Evolutionary conservation across 2,113 vertebrate species (phyloP).

Genomic region (Mormyrus lacerda): DNA sequence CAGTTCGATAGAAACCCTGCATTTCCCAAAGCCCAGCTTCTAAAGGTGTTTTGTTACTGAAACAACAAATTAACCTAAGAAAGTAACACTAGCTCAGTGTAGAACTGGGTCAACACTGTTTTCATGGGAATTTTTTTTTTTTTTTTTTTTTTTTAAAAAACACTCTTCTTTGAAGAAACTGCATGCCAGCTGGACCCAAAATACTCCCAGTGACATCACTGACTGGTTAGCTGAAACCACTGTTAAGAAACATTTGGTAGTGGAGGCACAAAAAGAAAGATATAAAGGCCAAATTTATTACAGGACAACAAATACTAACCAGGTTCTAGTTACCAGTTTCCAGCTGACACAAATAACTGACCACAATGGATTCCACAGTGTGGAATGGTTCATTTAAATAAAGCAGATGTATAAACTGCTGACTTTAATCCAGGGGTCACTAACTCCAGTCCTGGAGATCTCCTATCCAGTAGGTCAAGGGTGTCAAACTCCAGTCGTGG

Average conservation of each 20-base stretch:
- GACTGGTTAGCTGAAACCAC: background rate
- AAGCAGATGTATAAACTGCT: background rate
- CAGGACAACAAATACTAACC: background rate
- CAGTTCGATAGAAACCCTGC: background rate
- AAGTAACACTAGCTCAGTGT: slow-evolving; percentile 2
- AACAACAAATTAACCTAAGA: background rate
- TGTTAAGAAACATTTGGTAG: background rate
- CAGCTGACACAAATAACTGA: background rate
- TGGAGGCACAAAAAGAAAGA: background rate
- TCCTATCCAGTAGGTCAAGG: too few species aligned
- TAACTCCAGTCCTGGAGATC: background rate
- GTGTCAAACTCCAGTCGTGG: too few species aligned
- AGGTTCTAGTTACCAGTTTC: background rate
- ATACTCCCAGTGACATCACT: background rate
- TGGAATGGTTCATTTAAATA: background rate
- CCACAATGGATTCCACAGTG: background rate
- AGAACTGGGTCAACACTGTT: slow-evolving; percentile 15
- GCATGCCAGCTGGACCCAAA: background rate
- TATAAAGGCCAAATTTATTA: background rate
- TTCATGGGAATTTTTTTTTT: slow-evolving; percentile 1
- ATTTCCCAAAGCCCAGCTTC: background rate
- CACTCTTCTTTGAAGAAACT: background rate
- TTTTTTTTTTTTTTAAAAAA: too few species aligned
- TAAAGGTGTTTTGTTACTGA: background rate
- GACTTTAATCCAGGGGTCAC: background rate